Conservation (phyloP, 1,140 invertebrate species). For the Pogonognathellus flavescens region DNA sequence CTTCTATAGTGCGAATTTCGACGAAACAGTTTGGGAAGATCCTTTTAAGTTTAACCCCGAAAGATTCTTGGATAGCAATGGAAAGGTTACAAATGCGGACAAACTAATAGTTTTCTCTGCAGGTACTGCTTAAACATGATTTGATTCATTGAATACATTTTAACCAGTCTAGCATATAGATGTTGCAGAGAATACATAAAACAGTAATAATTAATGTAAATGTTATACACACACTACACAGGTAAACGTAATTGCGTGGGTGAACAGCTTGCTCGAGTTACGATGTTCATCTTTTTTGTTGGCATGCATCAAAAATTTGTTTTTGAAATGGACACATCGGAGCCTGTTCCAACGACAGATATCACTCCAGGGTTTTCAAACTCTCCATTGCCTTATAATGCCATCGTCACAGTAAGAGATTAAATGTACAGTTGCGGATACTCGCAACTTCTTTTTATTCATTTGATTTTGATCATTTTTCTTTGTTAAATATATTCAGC, state of each 20-base stretch:
- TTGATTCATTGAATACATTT: slow-evolving; percentile 1
- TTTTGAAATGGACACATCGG: neutral
- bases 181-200: too few species aligned
- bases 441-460: too few species aligned
- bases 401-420: neutral
- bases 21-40: slow-evolving; percentile 31
- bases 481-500: too few species aligned
- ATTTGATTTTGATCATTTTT: too few species aligned
- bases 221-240: too few species aligned
- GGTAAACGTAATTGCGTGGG: slow-evolving; percentile 29
- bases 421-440: too few species aligned
- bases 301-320: neutral
- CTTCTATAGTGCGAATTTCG: slow-evolving; percentile 15
- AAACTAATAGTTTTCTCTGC: slow-evolving; percentile 9
- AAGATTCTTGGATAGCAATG: neutral
- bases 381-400: slow-evolving; percentile 8
- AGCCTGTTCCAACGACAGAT: slow-evolving; percentile 7
- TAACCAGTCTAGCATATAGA: too few species aligned
- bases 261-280: slow-evolving; percentile 25
- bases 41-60: slow-evolving; percentile 41
- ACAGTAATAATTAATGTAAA: too few species aligned
- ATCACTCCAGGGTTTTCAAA: neutral
- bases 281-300: slow-evolving; percentile 22
- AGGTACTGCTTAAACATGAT: neutral
- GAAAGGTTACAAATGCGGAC: neutral